A percentile compares a stretch with the other conserved stretches of the same genome.
Evolutionary conservation across 2,113 vertebrate species (phyloP).

Genomic region (Vanacampus margaritifer): DNA sequence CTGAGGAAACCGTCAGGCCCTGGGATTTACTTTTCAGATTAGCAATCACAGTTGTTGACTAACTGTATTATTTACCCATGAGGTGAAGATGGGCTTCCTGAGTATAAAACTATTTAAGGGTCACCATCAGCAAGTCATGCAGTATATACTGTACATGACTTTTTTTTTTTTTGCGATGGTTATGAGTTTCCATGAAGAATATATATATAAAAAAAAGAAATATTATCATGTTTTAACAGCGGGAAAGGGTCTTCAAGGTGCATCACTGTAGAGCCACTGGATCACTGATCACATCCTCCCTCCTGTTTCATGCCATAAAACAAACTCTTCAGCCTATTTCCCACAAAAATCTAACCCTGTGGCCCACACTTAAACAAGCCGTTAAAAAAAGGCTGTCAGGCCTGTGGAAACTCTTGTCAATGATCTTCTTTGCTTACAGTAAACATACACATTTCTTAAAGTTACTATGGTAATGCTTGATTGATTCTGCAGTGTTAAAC

Average conservation of each 20-base stretch:
- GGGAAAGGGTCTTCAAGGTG: too few species aligned
- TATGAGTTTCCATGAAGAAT: too few species aligned
- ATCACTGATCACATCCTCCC: constrained; percentile 7
- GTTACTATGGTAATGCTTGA: constrained; percentile 23
- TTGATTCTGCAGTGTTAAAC: constrained; percentile 24
- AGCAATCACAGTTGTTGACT: constrained; percentile 34
- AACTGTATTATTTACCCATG: constrained; percentile 9
- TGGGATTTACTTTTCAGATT: constrained; percentile 17
- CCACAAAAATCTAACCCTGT: constrained; percentile 6
- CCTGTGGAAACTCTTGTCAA: not conserved
- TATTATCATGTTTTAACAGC: too few species aligned
- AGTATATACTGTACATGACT: too few species aligned
- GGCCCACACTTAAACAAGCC: not conserved
- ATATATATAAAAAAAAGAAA: too few species aligned
- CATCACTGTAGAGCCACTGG: not conserved
- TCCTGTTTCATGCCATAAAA: constrained; percentile 5
- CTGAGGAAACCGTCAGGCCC: constrained; percentile 18
- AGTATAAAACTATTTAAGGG: too few species aligned
- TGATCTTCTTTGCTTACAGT: constrained; percentile 30
- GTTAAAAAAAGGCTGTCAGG: not conserved
- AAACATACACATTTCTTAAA: constrained; percentile 37
- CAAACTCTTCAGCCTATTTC: constrained; percentile 11
- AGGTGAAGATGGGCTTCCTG: constrained; percentile 29
- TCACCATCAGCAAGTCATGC: too few species aligned
- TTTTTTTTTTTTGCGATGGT: too few species aligned